These are phyloP conservation scores for Pyralis farinalis DNA, from an alignment of 2,888 invertebrate species.

Conservation along the genomic window DNA sequence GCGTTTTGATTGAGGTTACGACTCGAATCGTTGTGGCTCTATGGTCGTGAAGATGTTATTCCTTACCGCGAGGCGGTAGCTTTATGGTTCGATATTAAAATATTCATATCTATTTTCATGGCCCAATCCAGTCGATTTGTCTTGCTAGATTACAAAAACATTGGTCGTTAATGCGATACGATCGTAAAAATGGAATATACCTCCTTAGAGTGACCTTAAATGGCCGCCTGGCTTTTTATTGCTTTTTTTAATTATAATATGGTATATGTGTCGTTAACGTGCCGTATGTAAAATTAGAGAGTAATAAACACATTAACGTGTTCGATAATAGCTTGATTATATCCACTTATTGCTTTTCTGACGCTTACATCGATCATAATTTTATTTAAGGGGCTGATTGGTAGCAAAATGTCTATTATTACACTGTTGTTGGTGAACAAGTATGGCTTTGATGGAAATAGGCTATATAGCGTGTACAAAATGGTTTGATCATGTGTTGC, in stretches of 20 bases:
- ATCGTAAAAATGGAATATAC: constrained; percentile 56
- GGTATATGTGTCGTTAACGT: constrained; percentile 1
- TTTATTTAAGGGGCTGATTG: background rate
- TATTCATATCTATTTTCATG: constrained; percentile 45
- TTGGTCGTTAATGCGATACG: constrained; percentile 55
- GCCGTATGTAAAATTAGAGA: constrained; percentile 1
- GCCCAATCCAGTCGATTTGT: constrained; percentile 62
- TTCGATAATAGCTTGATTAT: constrained; percentile 12
- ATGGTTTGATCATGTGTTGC: too few relatives aligned
- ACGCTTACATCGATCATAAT: constrained; percentile 18
- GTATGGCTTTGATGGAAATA: too few relatives aligned
- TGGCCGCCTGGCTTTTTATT: constrained; percentile 10
- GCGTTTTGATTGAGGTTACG: constrained; percentile 78
- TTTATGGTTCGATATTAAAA: constrained; percentile 57
- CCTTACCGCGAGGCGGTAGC: constrained; percentile 62
- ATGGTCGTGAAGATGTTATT: constrained; percentile 50
- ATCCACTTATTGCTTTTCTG: constrained; percentile 11
- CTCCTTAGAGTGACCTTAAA: constrained; percentile 57
- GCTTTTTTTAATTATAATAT: constrained; percentile 9
- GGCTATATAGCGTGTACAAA: too few relatives aligned
- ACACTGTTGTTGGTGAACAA: too few relatives aligned
- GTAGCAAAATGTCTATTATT: too few relatives aligned
- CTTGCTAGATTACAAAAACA: constrained; percentile 69
- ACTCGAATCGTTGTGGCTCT: constrained; percentile 38
- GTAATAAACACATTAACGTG: constrained; percentile 16